A percentile compares a stretch with the other conserved stretches of the same genome.
phyloP scores from a whole-genome alignment of 1,140 invertebrate species.

The Drosophila funebris region DNA sequence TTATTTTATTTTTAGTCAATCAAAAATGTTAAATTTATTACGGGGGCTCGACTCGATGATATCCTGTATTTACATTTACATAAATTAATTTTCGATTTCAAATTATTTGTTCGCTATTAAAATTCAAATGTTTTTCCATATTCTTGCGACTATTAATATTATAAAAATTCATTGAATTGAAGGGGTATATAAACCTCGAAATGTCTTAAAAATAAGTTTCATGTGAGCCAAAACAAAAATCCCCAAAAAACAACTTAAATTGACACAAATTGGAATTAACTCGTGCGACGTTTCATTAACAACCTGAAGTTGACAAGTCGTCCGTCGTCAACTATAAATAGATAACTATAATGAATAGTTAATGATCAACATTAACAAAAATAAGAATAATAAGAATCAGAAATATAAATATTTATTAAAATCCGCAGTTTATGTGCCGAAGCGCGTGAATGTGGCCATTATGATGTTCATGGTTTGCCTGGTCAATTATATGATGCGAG shows the following conservation, averaged over 20 bases:
- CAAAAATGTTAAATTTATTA: too few relatives aligned
- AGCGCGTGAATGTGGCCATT: conserved; percentile 85
- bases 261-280: conserved; percentile 54
- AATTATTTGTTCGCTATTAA: too few relatives aligned
- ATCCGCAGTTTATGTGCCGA: conserved; percentile 71
- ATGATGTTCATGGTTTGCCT: conserved; percentile 90
- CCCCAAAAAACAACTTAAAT: conserved; percentile 28
- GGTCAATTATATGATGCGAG: conserved; percentile 89
- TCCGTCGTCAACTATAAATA: conserved; percentile 25
- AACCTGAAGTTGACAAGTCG: conserved; percentile 12
- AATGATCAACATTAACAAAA: neutral
- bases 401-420: conserved; percentile 58
- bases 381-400: conserved; percentile 35
- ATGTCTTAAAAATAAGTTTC: conserved; percentile 50
- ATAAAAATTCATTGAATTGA: too few relatives aligned
- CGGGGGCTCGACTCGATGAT: too few relatives aligned
- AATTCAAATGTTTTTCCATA: neutral
- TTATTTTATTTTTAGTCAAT: neutral
- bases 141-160: too few relatives aligned
- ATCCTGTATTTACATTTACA: neutral
- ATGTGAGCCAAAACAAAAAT: conserved; percentile 52
- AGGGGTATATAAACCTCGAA: conserved; percentile 4
- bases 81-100: too few relatives aligned
- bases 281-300: conserved; percentile 55
- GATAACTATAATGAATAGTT: neutral